These are phyloP conservation scores for Epinephelus fuscoguttatus DNA, from an alignment of 2,113 vertebrate species.

Conservation along the genomic window DNA sequence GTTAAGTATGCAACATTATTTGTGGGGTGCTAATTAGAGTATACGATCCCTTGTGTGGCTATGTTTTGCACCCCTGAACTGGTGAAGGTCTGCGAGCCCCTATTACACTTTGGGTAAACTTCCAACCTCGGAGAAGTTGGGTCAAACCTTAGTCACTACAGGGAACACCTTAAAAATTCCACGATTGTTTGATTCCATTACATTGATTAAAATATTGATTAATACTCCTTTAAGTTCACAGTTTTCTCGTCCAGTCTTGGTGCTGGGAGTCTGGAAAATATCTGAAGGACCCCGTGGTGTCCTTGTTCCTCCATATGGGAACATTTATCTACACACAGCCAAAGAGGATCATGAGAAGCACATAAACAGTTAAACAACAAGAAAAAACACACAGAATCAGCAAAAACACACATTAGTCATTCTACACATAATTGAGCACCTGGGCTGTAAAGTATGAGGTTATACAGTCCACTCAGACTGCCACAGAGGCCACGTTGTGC, in stretches of 20 bases:
- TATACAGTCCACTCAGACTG: background rate
- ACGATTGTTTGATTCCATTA: no score
- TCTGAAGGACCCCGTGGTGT: background rate
- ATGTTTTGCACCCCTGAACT: background rate
- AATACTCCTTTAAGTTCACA: background rate
- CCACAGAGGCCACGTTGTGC: conserved; percentile 1
- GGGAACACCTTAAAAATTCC: background rate
- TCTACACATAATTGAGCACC: background rate
- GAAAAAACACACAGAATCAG: background rate
- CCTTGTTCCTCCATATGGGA: background rate
- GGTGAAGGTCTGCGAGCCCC: background rate
- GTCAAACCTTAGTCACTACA: background rate
- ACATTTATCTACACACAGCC: background rate
- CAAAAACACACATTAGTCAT: background rate
- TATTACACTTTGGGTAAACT: background rate
- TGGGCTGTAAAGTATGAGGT: background rate
- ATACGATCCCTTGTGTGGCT: background rate
- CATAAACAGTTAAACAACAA: background rate
- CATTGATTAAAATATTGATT: background rate
- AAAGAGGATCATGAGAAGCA: background rate
- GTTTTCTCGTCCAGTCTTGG: background rate
- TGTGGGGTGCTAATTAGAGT: no score
- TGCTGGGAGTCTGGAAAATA: background rate
- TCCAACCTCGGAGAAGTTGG: background rate
- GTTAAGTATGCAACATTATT: no score